Evolutionary conservation across 2,797 vertebrate species (phyloP).

Genomic region (Hylomyscus alleni): DNA sequence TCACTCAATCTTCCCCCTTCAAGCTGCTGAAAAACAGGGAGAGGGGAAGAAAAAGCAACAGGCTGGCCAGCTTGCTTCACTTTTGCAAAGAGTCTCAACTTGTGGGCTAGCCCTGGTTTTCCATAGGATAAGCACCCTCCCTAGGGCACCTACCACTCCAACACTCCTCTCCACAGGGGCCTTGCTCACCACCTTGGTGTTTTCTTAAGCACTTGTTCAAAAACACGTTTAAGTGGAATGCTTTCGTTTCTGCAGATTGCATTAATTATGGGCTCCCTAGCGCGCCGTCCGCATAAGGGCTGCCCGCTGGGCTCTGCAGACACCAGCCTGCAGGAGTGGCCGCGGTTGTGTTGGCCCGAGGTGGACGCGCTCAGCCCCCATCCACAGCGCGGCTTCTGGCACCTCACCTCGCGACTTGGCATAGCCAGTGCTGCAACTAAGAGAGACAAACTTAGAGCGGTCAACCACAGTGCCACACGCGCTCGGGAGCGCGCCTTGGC

Average conservation of each 20-base stretch:
- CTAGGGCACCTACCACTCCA: constrained; percentile 65
- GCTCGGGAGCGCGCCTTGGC: constrained; percentile 36
- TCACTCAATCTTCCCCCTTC: constrained; percentile 56
- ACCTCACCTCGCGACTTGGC: neutral
- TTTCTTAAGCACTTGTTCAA: constrained; percentile 88
- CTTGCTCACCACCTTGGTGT: constrained; percentile 78
- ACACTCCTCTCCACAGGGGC: constrained; percentile 68
- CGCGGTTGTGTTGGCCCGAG: constrained; percentile 80
- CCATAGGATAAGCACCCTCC: constrained; percentile 71
- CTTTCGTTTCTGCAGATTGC: constrained; percentile 88
- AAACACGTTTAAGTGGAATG: constrained; percentile 87
- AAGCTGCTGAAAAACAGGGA: neutral
- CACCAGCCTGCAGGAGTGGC: constrained; percentile 80
- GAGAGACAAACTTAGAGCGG: constrained; percentile 66
- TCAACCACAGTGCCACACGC: neutral
- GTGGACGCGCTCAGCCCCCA: constrained; percentile 76
- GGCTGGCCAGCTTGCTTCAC: neutral
- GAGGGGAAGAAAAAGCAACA: neutral
- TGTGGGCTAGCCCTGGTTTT: constrained; percentile 23
- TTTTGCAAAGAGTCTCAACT: constrained; percentile 45
- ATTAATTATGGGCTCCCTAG: constrained; percentile 86
- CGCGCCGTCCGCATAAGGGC: constrained; percentile 74
- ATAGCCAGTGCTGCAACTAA: neutral
- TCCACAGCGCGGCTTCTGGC: constrained; percentile 74
- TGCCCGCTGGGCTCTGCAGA: constrained; percentile 83